Base-by-base conservation (phyloP, 1,140 invertebrate genomes). In the Contarinia nasturtii region DNA sequence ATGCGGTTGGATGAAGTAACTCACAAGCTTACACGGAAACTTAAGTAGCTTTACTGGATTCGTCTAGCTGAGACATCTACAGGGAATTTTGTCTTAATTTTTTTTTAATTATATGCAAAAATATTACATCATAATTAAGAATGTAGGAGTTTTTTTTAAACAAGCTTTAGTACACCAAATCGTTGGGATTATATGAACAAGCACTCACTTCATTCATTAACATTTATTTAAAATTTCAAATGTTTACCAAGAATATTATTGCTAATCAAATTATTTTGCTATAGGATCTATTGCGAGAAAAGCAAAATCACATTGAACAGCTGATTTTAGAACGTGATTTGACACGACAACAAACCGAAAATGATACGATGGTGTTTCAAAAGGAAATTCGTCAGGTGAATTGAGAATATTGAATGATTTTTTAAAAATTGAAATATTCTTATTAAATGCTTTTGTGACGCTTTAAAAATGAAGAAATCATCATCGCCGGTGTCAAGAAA, bases 281-380 rank as follows among this genome's bases (percentile, higher is more conserved):
- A n/a, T 60, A 95, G 88, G 88, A 93, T 61, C 68, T 86, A 21
- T 66, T 95, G 48, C 83, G 86, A 60, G 89, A 94, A 63, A 96
- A 93, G 61, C 86, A 93, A 58, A 79, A 86, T 50, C 87, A 95
- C 56, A 82, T 96, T 53, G 87, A 92, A 57, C 77, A 86, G 55
- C 69, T 96, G 38, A 73, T 93, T 60, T 82, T 82, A 49, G 90
- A 95, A 60, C 66, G 87, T 47, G 90, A 96, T 57, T 60, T 93
- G 50, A 91, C 94, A 63, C 71, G 88, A 54, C 75, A 81, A 42
- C 85, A 90, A 64, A 70, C 87, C 20, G 69, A 71, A 38, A 72
- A 72, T 50, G 66, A 69, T 50, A 67, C 68, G 7, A 55, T 73
- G 52, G 69, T 59, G 48, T 58, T 57, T 45, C 61, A 64, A 48